phyloP scores from a whole-genome alignment of 1,140 invertebrate species.

The Chrysomallon squamiferum region DNA sequence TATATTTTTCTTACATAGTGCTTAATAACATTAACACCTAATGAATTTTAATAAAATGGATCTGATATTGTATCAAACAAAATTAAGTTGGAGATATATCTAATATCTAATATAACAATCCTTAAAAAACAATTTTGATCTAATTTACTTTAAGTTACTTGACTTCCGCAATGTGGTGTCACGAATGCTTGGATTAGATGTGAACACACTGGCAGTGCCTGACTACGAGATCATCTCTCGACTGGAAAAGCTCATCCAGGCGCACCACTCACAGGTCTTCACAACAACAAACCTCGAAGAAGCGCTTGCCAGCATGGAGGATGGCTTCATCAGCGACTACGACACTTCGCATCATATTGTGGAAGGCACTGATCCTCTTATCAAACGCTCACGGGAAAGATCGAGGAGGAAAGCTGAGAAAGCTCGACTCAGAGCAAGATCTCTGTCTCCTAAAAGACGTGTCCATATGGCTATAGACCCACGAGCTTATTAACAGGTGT shows the following conservation, averaged over 20 bases:
- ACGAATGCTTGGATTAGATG: conserved; percentile 62
- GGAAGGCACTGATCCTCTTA: conserved; percentile 25
- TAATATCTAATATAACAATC: too few species aligned
- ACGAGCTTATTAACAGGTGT: conserved; percentile 43
- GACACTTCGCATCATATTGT: conserved; percentile 36
- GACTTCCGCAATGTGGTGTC: conserved; percentile 61
- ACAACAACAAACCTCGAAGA: conserved; percentile 54
- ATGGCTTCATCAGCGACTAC: conserved; percentile 47
- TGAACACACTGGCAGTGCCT: conserved; percentile 60
- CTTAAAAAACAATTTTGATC: too few species aligned
- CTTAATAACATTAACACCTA: too few species aligned
- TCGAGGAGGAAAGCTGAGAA: conserved; percentile 38
- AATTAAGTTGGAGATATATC: too few species aligned
- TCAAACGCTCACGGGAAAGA: conserved; percentile 35
- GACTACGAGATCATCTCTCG: conserved; percentile 64
- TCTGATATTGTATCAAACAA: too few species aligned
- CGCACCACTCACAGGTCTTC: conserved; percentile 54
- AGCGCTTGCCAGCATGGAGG: conserved; percentile 55
- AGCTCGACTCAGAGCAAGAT: conserved; percentile 35
- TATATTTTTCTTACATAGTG: too few species aligned
- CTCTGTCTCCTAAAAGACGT: conserved; percentile 49
- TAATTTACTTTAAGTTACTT: conserved; percentile 43
- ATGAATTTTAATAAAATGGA: too few species aligned
- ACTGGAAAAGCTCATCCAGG: conserved; percentile 60
- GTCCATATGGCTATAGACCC: conserved; percentile 25